Evolutionary conservation across 2,888 invertebrate genomes (phyloP), one percentile per base, ranked within the genome.

Genomic region (Germaria angustata): DNA sequence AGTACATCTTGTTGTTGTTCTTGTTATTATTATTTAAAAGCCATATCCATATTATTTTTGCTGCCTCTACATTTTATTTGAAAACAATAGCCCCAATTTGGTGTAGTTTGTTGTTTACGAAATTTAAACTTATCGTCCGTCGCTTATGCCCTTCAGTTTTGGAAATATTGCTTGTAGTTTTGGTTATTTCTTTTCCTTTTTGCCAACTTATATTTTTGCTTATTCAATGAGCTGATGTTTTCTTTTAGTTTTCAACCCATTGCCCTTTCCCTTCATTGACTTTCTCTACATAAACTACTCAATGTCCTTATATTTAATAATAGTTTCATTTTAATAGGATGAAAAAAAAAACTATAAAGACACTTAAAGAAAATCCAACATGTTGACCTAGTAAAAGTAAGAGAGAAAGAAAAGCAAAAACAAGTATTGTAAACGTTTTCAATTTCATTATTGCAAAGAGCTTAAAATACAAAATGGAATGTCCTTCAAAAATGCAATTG

Each of bases 351-450:
- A 46, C 39, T 22, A n/a, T 8, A 15, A 69, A 69, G 51, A 77
- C 22, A 44, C 3, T 24, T 22, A 39, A 57, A 53, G 6, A 36
- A 39, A 49, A 17, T 13, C 39, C 15, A 34, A 72, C 72, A 72
- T 72, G 65, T 66, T 79, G 79, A 79, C 72, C 79, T 59, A 79
- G 72, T 78, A 65, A 49, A 28, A 22, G 36, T 13, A 41, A 22
- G 39, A 59, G 22, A 32, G 6, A 9, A 76, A 41, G 20, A 24
- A n/a, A 3, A 46, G 7, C n/a, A 59, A 32, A 24, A 13, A 46
- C 59, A 77, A 69, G 75, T 77, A 76, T 44, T 81, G 69, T 78
- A 78, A 82, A 82, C 79, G 79, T 75, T 82, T 82, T 82, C 79
- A 79, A 82, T 82, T 79, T 82, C 82, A 75, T 69, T 79, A 69